These are phyloP conservation scores for Vireo altiloquus DNA, from an alignment of 2,113 vertebrate genomes.

Conservation along the genomic window DNA sequence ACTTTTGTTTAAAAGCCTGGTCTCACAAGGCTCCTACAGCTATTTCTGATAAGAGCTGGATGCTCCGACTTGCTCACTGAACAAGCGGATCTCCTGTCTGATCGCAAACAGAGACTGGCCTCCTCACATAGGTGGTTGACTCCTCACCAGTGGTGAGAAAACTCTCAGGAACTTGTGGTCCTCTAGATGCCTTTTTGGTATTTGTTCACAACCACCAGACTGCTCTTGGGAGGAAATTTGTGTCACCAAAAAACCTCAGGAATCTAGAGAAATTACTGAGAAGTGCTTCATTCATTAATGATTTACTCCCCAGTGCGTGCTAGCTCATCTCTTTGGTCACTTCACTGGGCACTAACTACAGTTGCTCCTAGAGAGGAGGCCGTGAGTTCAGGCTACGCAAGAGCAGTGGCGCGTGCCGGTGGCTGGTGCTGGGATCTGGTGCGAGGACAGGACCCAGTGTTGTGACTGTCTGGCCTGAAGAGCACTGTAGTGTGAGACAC, in stretches of 20 bases:
- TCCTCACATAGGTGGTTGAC: background rate
- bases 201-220: background rate
- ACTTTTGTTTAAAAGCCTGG: background rate
- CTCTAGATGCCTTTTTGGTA: background rate
- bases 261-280: background rate
- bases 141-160: background rate
- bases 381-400: background rate
- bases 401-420: fast-evolving
- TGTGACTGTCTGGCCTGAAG: background rate
- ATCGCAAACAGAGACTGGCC: background rate
- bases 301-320: background rate
- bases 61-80: background rate
- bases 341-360: background rate
- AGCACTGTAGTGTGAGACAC: background rate
- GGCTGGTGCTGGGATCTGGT: background rate
- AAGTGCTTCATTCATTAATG: background rate
- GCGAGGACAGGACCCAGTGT: background rate
- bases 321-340: background rate
- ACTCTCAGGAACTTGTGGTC: background rate
- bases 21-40: background rate
- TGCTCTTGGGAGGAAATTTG: background rate
- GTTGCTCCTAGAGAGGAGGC: background rate
- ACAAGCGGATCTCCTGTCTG: background rate
- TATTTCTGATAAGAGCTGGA: background rate
- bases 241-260: background rate